Percentiles rank a stretch among this genome's conserved stretches.
Conservation (phyloP, 2,888 invertebrate genomes). For the Bugula neritina region DNA sequence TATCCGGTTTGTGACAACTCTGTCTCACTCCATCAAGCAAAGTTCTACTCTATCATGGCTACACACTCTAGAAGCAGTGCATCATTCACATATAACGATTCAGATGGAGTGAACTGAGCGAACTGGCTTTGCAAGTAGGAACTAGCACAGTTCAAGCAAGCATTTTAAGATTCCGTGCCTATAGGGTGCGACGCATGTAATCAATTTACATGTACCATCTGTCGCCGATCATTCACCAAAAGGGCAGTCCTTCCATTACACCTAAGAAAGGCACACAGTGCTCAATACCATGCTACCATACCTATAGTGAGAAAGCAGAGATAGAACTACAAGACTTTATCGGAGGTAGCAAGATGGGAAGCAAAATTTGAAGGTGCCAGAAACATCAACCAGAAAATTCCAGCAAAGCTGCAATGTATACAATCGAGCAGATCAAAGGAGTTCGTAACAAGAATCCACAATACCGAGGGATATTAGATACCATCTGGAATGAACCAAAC, state of each 20-base stretch:
- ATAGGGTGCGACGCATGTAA: not conserved
- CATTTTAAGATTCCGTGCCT: no score
- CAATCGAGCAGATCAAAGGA: slow-evolving; percentile 13
- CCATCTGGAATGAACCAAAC: no score
- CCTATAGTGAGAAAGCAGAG: slow-evolving; percentile 10
- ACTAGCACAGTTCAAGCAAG: no score
- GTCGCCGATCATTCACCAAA: not conserved
- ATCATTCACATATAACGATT: no score
- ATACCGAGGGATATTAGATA: not conserved
- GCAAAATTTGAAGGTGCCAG: not conserved
- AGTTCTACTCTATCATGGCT: no score
- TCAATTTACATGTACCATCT: not conserved
- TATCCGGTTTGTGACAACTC: no score
- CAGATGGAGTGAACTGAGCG: no score
- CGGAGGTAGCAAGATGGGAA: no score
- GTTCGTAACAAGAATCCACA: not conserved
- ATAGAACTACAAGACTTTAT: slow-evolving; percentile 7
- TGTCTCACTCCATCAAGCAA: no score
- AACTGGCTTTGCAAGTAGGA: no score
- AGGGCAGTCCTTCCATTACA: not conserved
- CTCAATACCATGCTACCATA: not conserved
- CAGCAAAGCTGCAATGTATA: not conserved
- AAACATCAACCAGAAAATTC: not conserved
- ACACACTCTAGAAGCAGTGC: no score
- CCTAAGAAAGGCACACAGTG: not conserved